A percentile compares a stretch with the other conserved stretches of the same genome.
These are phyloP conservation scores for Eristalinus aeneus DNA, from an alignment of 2,888 invertebrate genomes.

Conservation along the genomic window DNA sequence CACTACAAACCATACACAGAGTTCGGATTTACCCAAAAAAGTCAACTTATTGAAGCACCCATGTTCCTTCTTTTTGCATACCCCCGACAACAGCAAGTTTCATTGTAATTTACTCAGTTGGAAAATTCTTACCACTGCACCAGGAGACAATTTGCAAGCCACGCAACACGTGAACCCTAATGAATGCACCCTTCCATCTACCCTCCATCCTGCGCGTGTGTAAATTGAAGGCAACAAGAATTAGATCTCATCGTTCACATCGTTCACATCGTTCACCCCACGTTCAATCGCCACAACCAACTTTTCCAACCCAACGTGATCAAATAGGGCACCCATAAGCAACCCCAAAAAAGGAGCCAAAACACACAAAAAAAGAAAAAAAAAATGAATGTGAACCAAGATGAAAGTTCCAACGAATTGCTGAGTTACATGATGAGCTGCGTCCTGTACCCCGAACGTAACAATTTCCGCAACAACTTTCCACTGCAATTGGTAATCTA, in stretches of 20 bases:
- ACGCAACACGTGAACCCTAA: neutral
- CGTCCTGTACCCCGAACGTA: slow-evolving; percentile 23
- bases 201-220: neutral
- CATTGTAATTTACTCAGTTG: neutral
- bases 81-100: neutral
- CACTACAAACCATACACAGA: no score
- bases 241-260: neutral
- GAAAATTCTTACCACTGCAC: neutral
- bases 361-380: neutral
- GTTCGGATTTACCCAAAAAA: no score
- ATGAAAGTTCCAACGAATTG: slow-evolving; percentile 9
- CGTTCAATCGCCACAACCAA: neutral
- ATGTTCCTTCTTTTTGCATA: no score
- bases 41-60: no score
- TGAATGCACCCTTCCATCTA: neutral
- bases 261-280: neutral
- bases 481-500: slow-evolving; percentile 61
- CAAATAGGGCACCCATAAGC: slow-evolving; percentile 10
- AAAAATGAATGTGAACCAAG: neutral
- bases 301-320: slow-evolving; percentile 34
- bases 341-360: no score
- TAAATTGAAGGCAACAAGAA: neutral
- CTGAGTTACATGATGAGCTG: slow-evolving; percentile 46
- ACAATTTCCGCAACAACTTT: slow-evolving; percentile 53
- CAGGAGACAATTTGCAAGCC: neutral